Base-by-base conservation (phyloP, 2,797 vertebrate species). In the Botia kubotai region DNA sequence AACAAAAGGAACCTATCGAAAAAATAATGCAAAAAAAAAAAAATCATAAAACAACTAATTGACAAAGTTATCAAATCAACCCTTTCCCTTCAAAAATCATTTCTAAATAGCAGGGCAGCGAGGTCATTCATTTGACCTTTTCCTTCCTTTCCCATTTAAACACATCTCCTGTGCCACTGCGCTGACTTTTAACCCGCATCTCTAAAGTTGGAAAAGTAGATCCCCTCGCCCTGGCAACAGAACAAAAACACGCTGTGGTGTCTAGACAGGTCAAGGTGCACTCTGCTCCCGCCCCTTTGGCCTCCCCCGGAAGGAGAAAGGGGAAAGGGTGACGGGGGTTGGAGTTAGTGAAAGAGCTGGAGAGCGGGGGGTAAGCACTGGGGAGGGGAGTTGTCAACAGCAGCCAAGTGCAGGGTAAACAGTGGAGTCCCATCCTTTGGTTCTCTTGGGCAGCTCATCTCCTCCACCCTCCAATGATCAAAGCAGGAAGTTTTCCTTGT, bases 241-340 rank as follows among this genome's bases (percentile, higher is more conserved):
- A 89, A 94, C 93, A 93, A 94, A 92, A 91, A 71, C 81, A 90
- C 88, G 80, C 87, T 84, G 84, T 84, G 88, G 90, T 83, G 96
- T 97, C 96, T 95, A 96, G 97, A 96, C 96, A 90, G 96, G 96
- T 97, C 96, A 96, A 95, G 96, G 96, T 96, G 95, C 95, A 92
- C 90, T 89, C 92, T 91, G 91, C 88, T 86, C 90, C 88, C 92
- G 82, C 90, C 91, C 92, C 92, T 87, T 85, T 91, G 88, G 93
- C 92, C 87, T 91, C 93, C 92, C 94, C 95, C 80, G 92, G 95
- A 96, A 96, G 94, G 93, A 87, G 85, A 83, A 21, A 65, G 87
- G 79, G 87, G 48, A 85, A 82, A 70, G 79, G 86, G 83, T 52
- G 71, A 78, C 19, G 57, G 78, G 73, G 90, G 92, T 94, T 93